phyloP scores from a whole-genome alignment of 35 echinoderm and acorn worm species.

The Apostichopus japonicus region DNA sequence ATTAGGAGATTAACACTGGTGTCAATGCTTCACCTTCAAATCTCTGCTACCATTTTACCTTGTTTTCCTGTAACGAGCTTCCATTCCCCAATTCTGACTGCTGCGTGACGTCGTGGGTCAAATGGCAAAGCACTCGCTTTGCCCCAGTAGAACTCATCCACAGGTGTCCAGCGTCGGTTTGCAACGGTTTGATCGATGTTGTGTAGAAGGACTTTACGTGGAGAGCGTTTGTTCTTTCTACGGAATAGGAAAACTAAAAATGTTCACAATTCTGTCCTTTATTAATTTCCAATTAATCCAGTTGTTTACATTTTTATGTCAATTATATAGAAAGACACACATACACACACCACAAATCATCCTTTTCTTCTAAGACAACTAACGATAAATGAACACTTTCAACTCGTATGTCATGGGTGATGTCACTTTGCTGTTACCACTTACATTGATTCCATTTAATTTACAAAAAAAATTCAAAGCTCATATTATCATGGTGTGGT shows the following conservation, averaged over 20 bases:
- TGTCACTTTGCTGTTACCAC: no score
- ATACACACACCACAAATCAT: not conserved
- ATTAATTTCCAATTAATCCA: not conserved
- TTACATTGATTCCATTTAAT: no score
- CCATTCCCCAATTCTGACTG: constrained; percentile 65
- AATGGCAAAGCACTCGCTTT: constrained; percentile 19
- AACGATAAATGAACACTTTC: not conserved
- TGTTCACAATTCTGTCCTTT: not conserved
- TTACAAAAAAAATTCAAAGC: no score
- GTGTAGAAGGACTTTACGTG: constrained; percentile 42
- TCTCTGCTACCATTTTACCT: not conserved
- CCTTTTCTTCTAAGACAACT: no score
- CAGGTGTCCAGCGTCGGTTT: not conserved
- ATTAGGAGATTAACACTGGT: no score
- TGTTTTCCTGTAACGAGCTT: constrained; percentile 58
- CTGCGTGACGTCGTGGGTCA: constrained; percentile 35
- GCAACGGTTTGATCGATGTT: constrained; percentile 12
- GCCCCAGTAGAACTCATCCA: constrained; percentile 39
- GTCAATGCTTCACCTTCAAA: no score
- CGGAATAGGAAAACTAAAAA: not conserved
- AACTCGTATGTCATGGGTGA: no score
- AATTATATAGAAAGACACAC: not conserved
- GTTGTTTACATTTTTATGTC: no score
- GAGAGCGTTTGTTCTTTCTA: constrained; percentile 44
- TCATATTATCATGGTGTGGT: no score